phyloP scores from a whole-genome alignment of 2,888 invertebrate genomes.

The Dynastes grantii region DNA sequence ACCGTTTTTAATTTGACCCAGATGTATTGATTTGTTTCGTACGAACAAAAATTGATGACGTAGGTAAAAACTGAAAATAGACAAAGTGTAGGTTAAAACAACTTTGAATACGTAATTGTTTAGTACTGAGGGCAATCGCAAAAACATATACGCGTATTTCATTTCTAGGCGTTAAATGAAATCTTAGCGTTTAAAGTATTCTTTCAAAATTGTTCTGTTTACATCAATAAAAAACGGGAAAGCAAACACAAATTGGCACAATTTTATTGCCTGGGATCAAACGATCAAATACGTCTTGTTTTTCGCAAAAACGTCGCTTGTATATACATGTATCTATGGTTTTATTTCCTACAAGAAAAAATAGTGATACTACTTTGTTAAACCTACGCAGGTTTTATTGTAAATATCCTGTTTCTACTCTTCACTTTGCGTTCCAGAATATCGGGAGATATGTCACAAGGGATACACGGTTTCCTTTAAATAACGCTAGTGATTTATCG shows the following conservation, averaged over 20 bases:
- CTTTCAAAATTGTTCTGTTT: background rate
- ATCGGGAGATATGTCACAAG: background rate
- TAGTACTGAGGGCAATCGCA: background rate
- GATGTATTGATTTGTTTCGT: too few relatives aligned
- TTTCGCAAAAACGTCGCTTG: background rate
- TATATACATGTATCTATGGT: background rate
- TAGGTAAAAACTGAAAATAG: too few relatives aligned
- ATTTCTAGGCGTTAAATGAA: too few relatives aligned
- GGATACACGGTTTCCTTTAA: background rate
- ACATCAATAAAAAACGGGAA: background rate
- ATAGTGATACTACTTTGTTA: background rate
- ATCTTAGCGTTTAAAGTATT: background rate
- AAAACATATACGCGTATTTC: too few relatives aligned
- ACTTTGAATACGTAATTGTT: background rate
- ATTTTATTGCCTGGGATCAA: background rate
- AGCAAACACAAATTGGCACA: background rate
- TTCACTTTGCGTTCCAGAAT: too few relatives aligned
- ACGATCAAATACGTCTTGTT: background rate
- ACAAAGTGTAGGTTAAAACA: too few relatives aligned
- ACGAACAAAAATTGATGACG: too few relatives aligned
- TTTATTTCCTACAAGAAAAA: constrained; percentile 3
- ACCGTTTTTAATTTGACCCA: too few relatives aligned
- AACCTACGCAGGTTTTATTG: background rate
- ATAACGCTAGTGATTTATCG: background rate
- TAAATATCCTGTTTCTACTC: constrained; percentile 1